Evolutionary conservation across 2,888 invertebrate genomes (phyloP).

Genomic region (Onthophagus sagittarius): DNA sequence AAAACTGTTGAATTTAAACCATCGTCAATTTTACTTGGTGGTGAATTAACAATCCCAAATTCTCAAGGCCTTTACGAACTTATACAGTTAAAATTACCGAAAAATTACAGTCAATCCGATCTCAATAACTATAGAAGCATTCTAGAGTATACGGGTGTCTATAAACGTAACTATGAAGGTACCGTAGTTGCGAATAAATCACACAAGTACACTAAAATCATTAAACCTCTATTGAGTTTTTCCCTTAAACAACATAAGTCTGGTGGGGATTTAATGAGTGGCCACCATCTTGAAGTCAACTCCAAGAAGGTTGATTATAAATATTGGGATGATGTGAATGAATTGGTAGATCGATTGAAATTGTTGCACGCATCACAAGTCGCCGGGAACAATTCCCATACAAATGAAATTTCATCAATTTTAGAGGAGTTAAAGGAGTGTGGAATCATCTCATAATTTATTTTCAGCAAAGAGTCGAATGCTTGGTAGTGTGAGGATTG

Average conservation of each 20-base stretch:
- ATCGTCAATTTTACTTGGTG: background rate
- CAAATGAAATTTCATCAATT: background rate
- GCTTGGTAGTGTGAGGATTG: no score
- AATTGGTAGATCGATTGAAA: conserved; percentile 6
- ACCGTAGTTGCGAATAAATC: background rate
- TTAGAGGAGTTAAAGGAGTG: conserved; percentile 2
- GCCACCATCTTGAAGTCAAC: background rate
- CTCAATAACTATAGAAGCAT: background rate
- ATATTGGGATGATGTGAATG: conserved; percentile 6
- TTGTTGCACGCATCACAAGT: conserved; percentile 1
- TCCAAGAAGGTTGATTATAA: background rate
- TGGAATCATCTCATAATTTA: background rate
- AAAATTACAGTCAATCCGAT: background rate
- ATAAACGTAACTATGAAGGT: background rate
- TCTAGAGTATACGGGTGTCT: background rate
- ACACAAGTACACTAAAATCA: background rate
- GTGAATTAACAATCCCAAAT: background rate
- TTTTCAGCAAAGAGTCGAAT: background rate
- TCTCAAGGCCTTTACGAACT: background rate
- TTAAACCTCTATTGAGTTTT: background rate
- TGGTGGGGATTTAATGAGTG: background rate
- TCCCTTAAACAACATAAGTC: background rate
- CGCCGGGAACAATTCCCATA: conserved; percentile 1
- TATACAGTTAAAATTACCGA: background rate
- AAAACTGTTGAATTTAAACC: background rate